Conservation (phyloP, 2,888 invertebrate species). For the Drosophila niveifrons region DNA sequence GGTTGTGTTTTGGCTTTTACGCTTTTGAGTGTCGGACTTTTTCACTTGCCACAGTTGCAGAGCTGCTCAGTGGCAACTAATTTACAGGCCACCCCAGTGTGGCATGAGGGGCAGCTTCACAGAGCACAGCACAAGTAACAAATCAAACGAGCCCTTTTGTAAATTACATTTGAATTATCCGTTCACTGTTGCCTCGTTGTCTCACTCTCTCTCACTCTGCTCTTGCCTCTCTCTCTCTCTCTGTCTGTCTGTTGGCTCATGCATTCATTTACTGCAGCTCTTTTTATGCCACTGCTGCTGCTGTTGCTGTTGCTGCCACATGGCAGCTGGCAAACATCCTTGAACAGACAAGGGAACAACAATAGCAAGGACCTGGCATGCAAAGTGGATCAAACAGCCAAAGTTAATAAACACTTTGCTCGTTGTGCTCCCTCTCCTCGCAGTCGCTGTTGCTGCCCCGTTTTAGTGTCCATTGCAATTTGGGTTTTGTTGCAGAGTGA, state of each 20-base stretch:
- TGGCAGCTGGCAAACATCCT: constrained; percentile 72
- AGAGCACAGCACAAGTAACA: constrained; percentile 59
- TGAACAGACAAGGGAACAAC: constrained; percentile 49
- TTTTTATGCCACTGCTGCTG: constrained; percentile 39
- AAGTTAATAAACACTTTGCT: constrained; percentile 77
- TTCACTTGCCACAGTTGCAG: constrained; percentile 35
- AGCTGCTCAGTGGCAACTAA: constrained; percentile 55
- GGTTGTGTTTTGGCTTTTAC: constrained; percentile 15
- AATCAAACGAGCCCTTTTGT: constrained; percentile 81
- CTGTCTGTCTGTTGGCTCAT: constrained; percentile 39
- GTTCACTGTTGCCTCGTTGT: constrained; percentile 28
- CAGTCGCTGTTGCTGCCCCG: constrained; percentile 12
- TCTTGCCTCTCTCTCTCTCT: background rate
- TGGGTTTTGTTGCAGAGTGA: constrained; percentile 74
- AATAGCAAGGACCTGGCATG: constrained; percentile 47
- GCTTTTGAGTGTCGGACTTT: constrained; percentile 46
- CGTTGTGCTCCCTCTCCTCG: constrained; percentile 22
- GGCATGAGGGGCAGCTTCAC: constrained; percentile 19
- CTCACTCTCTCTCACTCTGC: background rate
- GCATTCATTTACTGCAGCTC: constrained; percentile 53
- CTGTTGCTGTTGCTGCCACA: constrained; percentile 43
- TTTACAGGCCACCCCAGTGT: constrained; percentile 39
- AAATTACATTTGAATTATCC: constrained; percentile 81
- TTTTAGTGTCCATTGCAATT: constrained; percentile 75
- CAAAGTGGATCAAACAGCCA: constrained; percentile 79